phyloP scores from a whole-genome alignment of 2,113 vertebrate genomes.

The Pangasianodon gigas region DNA sequence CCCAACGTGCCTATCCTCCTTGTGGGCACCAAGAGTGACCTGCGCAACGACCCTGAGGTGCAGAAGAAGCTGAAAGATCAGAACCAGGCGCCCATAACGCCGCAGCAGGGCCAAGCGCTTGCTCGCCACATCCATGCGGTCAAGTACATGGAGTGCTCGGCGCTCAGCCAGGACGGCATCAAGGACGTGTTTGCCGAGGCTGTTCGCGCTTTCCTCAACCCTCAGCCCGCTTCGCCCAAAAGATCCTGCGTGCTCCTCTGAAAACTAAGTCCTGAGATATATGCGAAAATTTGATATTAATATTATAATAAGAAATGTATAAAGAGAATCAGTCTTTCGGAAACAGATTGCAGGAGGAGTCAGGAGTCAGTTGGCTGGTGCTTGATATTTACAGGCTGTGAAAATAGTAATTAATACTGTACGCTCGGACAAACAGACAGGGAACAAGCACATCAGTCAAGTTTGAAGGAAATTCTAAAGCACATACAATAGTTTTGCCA shows the following conservation, averaged over 20 bases:
- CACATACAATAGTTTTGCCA: conserved; percentile 7
- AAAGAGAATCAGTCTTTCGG: conserved; percentile 3
- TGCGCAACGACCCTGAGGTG: conserved; percentile 82
- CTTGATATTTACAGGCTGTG: conserved; percentile 1
- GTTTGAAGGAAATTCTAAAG: background rate
- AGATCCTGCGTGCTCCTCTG: conserved; percentile 84
- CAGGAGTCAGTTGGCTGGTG: background rate
- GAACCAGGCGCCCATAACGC: conserved; percentile 84
- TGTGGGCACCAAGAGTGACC: conserved; percentile 96
- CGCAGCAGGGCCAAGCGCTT: conserved; percentile 83
- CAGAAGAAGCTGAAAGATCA: conserved; percentile 90
- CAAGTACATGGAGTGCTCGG: conserved; percentile 93
- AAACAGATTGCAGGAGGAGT: background rate
- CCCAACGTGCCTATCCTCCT: conserved; percentile 89
- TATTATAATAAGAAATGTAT: conserved; percentile 32
- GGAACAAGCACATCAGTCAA: background rate
- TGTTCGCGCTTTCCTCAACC: conserved; percentile 87
- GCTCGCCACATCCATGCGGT: conserved; percentile 88
- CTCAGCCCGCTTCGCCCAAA: conserved; percentile 74
- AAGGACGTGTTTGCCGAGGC: conserved; percentile 91
- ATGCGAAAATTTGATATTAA: conserved; percentile 20
- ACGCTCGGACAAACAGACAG: background rate
- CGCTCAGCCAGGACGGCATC: conserved; percentile 92
- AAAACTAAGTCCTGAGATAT: conserved; percentile 30
- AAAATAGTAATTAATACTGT: background rate